Conservation (phyloP, 2,113 vertebrate species). For the Ctenodactylus gundi region DNA sequence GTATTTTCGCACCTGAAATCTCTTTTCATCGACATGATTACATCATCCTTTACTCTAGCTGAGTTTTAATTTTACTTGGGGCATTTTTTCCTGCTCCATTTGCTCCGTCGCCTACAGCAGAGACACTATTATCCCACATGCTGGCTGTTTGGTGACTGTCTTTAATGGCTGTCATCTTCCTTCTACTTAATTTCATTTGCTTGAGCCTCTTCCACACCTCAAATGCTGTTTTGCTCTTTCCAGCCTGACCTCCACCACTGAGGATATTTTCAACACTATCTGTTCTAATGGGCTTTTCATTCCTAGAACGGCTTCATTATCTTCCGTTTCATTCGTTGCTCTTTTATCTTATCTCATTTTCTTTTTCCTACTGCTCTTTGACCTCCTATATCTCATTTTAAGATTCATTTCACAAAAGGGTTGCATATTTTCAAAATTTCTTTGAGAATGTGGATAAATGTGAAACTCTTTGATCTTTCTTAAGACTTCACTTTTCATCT, state of each 20-base stretch:
- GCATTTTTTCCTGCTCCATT: not conserved
- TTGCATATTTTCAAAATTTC: not conserved
- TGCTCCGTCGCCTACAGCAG: not conserved
- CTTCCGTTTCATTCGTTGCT: not conserved
- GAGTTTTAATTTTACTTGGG: not conserved
- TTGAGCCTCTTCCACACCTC: not conserved
- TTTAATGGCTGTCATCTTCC: not conserved
- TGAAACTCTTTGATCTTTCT: not conserved
- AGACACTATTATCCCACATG: not conserved
- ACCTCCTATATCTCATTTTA: not conserved
- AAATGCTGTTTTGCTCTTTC: conserved; percentile 1
- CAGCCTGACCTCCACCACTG: not conserved
- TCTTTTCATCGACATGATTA: not conserved
- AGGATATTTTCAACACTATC: not conserved
- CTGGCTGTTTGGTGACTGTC: not conserved
- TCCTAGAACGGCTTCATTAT: not conserved
- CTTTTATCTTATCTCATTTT: not conserved
- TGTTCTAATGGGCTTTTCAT: conserved; percentile 7
- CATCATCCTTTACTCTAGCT: not conserved
- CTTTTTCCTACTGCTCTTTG: conserved; percentile 7
- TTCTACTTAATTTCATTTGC: not conserved
- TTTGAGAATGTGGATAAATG: not conserved
- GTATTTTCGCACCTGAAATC: not conserved
- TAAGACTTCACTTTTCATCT: not conserved
- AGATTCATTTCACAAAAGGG: not conserved